phyloP scores from a whole-genome alignment of 2,113 vertebrate species.

The Elachura formosa region DNA sequence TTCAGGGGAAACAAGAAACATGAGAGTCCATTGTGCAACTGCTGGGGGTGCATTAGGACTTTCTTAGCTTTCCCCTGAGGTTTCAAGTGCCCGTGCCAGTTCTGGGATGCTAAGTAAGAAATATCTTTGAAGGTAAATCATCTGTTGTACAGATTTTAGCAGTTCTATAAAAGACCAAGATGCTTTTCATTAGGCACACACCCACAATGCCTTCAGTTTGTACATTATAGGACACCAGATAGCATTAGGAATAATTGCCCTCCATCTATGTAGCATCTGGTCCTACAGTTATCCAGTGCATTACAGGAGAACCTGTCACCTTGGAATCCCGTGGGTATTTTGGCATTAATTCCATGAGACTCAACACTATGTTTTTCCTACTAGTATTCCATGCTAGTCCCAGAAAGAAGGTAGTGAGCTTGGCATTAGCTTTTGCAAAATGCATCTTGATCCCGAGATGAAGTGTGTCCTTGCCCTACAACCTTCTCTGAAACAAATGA shows the following conservation, averaged over 20 bases:
- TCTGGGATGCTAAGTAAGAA: not conserved
- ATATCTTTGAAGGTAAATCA: not conserved
- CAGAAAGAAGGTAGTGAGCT: not conserved
- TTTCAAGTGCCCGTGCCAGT: not conserved
- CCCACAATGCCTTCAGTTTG: not conserved
- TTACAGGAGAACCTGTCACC: not conserved
- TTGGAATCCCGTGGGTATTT: not conserved
- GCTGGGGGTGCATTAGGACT: not conserved
- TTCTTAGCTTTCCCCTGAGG: not conserved
- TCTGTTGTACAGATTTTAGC: not conserved
- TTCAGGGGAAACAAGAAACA: not conserved
- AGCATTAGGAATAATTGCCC: not conserved
- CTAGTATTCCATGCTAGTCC: not conserved
- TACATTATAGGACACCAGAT: not conserved
- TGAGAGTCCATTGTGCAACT: not conserved
- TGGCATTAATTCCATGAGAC: not conserved
- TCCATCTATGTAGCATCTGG: not conserved
- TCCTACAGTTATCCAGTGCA: not conserved
- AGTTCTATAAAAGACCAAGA: not conserved
- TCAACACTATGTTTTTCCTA: not conserved
- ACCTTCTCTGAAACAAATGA: not conserved
- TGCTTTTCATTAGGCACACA: not conserved
- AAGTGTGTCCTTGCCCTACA: not conserved
- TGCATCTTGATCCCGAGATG: not conserved
- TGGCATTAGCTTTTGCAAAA: not conserved